phyloP scores from a whole-genome alignment of 2,113 vertebrate genomes.

The Lipotes vexillifer region DNA sequence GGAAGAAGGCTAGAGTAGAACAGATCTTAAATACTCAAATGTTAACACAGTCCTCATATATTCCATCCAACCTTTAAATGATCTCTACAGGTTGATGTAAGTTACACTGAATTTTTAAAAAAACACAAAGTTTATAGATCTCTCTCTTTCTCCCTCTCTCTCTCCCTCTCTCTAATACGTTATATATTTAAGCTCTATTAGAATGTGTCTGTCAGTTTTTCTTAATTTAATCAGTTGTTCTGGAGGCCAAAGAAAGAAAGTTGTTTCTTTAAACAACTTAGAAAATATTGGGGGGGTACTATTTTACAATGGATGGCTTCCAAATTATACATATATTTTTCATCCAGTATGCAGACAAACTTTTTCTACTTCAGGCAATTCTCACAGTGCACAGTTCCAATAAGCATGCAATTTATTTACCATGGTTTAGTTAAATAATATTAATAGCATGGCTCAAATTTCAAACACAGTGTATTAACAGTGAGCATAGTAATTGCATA shows the following conservation, averaged over 20 bases:
- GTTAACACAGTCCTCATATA: neutral
- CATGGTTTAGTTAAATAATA: neutral
- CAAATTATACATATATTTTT: constrained; percentile 69
- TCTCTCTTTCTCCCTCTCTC: neutral
- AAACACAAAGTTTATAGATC: neutral
- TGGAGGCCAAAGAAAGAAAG: constrained; percentile 73
- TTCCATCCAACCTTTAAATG: constrained; percentile 8
- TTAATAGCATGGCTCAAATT: neutral
- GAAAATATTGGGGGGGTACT: neutral
- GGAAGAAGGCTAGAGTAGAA: neutral
- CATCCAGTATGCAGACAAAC: constrained; percentile 53
- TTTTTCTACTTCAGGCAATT: neutral
- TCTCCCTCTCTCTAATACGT: neutral
- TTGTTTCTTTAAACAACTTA: constrained; percentile 45
- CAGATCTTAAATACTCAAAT: constrained; percentile 46
- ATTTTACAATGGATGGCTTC: constrained; percentile 54
- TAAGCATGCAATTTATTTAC: neutral
- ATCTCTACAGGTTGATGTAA: constrained; percentile 35
- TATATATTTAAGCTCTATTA: constrained; percentile 43
- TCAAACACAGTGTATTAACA: neutral
- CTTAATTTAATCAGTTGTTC: constrained; percentile 70
- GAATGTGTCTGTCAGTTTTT: constrained; percentile 69
- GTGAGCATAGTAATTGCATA: neutral
- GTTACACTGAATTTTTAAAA: constrained; percentile 60
- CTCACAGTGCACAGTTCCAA: neutral